These are phyloP conservation scores for Cranoglanis bouderius DNA, from an alignment of 2,113 vertebrate genomes.

Conservation along the genomic window DNA sequence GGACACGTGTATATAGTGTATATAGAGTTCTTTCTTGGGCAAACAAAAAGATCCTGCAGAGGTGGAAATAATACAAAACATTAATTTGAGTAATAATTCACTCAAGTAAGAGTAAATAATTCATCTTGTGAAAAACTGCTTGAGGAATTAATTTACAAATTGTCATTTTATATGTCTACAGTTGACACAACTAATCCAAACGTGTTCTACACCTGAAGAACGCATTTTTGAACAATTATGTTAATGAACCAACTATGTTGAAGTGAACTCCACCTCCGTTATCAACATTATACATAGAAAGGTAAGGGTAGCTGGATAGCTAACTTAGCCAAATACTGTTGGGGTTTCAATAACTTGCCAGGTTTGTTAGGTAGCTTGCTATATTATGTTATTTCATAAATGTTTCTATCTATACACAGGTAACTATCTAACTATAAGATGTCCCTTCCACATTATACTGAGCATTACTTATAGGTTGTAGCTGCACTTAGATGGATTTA, in stretches of 20 bases:
- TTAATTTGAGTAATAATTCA: not conserved
- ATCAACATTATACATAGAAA: not conserved
- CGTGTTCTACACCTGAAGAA: not conserved
- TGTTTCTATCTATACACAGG: not conserved
- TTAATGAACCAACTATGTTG: not conserved
- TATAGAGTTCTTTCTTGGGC: not conserved
- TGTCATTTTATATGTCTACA: not conserved
- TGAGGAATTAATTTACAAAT: not conserved
- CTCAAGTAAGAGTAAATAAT: not conserved
- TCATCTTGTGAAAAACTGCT: not conserved
- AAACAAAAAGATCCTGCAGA: not conserved
- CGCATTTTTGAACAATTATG: not conserved
- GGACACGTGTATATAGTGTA: constrained; percentile 8
- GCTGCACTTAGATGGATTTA: not conserved
- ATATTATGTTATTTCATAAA: not conserved
- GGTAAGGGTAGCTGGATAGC: not conserved
- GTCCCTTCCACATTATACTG: not conserved
- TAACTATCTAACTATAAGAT: not conserved
- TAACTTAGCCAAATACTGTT: not conserved
- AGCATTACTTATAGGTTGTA: not conserved
- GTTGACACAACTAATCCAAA: not conserved
- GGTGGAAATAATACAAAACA: not conserved
- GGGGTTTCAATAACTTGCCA: not conserved
- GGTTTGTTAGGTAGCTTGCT: not conserved
- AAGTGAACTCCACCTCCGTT: not conserved